These are phyloP conservation scores for Prionace glauca DNA, from an alignment of 2,797 vertebrate genomes.

Conservation along the genomic window DNA sequence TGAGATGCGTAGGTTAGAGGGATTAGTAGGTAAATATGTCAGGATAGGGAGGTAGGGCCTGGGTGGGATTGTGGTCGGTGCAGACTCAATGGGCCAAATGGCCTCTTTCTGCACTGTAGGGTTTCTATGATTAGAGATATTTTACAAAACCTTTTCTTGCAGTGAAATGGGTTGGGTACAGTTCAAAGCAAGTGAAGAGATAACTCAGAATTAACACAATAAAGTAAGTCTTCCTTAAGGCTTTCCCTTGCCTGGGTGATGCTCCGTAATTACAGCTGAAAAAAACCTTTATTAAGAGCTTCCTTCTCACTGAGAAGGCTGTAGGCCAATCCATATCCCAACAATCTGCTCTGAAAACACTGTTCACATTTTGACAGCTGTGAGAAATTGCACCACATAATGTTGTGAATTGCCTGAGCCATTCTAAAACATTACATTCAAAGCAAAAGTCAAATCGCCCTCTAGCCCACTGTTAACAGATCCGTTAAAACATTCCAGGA, in stretches of 20 bases:
- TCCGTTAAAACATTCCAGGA: neutral
- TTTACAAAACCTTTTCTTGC: neutral
- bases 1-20: too few relatives aligned
- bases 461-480: neutral
- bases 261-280: neutral
- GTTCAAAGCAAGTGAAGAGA: neutral
- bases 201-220: neutral
- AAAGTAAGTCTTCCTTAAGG: neutral
- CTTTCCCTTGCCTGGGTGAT: neutral
- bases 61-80: too few relatives aligned
- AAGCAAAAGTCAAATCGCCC: neutral
- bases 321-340: neutral
- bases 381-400: neutral
- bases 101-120: too few relatives aligned
- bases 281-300: neutral
- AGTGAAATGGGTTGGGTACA: neutral
- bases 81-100: too few relatives aligned
- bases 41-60: too few relatives aligned
- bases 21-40: too few relatives aligned
- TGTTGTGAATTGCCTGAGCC: too few relatives aligned
- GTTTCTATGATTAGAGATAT: neutral
- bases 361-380: neutral
- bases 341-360: neutral
- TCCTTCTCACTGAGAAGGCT: neutral
- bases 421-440: too few relatives aligned